These are phyloP conservation scores for Trochalopteron elliotii DNA, from an alignment of 2,113 vertebrate species.

Conservation along the genomic window DNA sequence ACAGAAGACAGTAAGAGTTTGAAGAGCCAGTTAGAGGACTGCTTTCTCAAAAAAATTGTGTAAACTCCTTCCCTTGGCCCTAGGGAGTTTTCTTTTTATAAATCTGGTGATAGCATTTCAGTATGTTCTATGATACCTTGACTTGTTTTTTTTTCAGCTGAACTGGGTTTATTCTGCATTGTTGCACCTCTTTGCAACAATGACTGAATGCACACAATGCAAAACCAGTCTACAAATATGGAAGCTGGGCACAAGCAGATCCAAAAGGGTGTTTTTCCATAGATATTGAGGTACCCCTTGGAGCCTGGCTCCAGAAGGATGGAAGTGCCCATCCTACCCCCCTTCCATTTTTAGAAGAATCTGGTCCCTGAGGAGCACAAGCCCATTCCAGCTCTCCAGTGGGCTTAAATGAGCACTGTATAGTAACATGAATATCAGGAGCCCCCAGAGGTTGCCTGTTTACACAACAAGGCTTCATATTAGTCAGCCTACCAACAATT, in stretches of 20 bases:
- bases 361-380: neutral
- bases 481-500: neutral
- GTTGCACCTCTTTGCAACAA: neutral
- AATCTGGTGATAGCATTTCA: neutral
- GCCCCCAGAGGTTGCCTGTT: neutral
- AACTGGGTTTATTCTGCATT: neutral
- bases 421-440: neutral
- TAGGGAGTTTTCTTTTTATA: neutral
- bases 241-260: neutral
- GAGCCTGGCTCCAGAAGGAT: neutral
- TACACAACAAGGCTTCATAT: neutral
- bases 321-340: neutral
- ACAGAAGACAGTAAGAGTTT: neutral
- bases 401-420: neutral
- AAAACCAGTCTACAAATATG: neutral
- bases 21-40: neutral
- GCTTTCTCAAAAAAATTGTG: neutral
- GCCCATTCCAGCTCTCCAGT: neutral
- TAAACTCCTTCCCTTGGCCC: neutral
- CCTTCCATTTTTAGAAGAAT: neutral
- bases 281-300: neutral
- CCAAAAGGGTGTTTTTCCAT: neutral
- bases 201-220: neutral
- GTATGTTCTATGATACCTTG: neutral
- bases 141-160: neutral